phyloP scores from a whole-genome alignment of 2,113 vertebrate genomes.

The Brevimyrus niger region DNA sequence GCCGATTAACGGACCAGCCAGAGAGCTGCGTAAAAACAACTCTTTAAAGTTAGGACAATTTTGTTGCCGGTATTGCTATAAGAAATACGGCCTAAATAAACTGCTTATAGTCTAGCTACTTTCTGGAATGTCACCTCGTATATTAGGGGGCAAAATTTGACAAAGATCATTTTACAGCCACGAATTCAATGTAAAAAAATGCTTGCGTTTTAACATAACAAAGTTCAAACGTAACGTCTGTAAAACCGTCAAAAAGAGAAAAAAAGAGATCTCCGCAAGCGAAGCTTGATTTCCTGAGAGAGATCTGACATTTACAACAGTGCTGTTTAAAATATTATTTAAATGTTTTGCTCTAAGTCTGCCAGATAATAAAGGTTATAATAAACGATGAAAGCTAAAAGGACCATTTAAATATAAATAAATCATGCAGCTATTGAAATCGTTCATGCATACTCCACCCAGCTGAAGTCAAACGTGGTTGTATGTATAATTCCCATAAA shows the following conservation, averaged over 20 bases:
- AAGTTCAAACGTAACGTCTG: not conserved
- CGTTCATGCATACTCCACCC: not conserved
- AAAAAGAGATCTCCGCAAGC: not conserved
- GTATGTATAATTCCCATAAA: not conserved
- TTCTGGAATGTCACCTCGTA: not conserved
- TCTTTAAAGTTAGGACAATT: not conserved
- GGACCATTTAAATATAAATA: not conserved
- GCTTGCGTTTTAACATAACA: not conserved
- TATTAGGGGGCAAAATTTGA: not conserved
- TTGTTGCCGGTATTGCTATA: not conserved
- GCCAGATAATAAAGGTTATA: not conserved
- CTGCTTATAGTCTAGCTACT: not conserved
- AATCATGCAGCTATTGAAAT: not conserved
- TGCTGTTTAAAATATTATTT: not conserved
- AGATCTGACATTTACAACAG: not conserved
- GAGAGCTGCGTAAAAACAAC: not conserved
- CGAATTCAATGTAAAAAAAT: not conserved
- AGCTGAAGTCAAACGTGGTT: not conserved
- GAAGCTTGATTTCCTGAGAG: not conserved
- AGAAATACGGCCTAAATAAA: not conserved
- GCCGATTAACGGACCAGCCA: conserved; percentile 60
- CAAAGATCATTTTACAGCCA: not conserved
- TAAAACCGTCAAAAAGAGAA: not conserved
- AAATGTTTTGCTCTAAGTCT: not conserved
- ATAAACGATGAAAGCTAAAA: not conserved